Conservation (phyloP, 2,888 invertebrate genomes). For the Pachycephus smyrnensis region DNA sequence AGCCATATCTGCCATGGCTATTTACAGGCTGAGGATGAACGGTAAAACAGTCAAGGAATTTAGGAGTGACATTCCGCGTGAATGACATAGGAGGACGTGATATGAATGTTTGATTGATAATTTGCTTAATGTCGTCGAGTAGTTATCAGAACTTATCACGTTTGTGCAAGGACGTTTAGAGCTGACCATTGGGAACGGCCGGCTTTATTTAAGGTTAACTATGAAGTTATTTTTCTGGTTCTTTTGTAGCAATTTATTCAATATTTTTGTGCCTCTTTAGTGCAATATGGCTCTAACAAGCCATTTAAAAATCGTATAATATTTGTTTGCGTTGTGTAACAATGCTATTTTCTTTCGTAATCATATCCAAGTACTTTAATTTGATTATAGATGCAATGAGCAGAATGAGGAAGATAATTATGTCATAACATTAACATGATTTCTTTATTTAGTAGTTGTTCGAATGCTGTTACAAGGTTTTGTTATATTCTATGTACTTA, state of each 20-base stretch:
- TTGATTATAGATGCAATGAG: not conserved
- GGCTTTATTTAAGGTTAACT: conserved; percentile 1
- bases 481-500: not conserved
- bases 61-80: conserved; percentile 42
- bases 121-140: not conserved
- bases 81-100: conserved; percentile 20
- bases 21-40: conserved; percentile 2
- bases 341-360: not conserved
- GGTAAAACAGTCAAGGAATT: conserved; percentile 28
- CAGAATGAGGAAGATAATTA: not conserved
- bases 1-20: conserved; percentile 1
- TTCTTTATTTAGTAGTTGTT: not conserved
- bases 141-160: not conserved
- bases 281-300: not conserved
- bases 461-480: conserved; percentile 1
- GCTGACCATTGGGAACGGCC: not conserved
- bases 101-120: conserved; percentile 12
- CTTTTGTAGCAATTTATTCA: not conserved
- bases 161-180: not conserved
- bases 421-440: no score
- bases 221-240: not conserved
- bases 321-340: not conserved
- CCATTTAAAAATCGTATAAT: not conserved
- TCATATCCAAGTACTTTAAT: not conserved
- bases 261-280: not conserved